Evolutionary conservation across 1,140 invertebrate species (phyloP), one percentile per base, ranked within the genome.

Genomic region (Heliconius melpomene): DNA sequence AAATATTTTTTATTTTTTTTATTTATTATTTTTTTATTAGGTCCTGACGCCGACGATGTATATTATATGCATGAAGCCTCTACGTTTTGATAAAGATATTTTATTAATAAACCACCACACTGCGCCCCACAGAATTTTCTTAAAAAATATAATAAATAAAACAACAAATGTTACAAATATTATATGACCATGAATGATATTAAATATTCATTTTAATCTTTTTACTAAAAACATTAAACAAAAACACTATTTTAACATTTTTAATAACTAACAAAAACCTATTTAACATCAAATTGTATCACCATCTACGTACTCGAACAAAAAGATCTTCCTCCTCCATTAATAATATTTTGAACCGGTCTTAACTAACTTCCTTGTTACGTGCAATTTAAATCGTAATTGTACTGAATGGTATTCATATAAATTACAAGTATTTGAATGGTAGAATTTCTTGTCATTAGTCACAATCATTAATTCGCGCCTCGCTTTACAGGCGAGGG

Each of bases 351-450:
- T n/a, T 72, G 52, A 78, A 75, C 78, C 40, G 23, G 74, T 75
- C 60, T 36, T 8, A 52, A 38, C 36, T 74, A n/a, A 75, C 78
- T 79, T 79, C 78, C 78, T 70, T 77, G 75, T 77, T 70, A 77
- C 32, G 26, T 66, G 57, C 7, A 75, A 75, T 75, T 75, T 75
- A 60, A 75, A 40, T 38, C 7, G 60, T 71, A 77, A 70, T 77
- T 71, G 23, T 26, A 71, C 60, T 29, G 29, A 77, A 60, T 66
- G 23, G 13, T 79, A 79, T 79, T 79, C 40, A 79, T 79, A 74
- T 60, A 74, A 79, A 70, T 79, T 29, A 38, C 52, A 79, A 29
- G 75, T 23, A 50, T 75, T 74, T 52, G 38, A 70, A 79, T 79
- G 26, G 38, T 74, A 50, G 54, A 52, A 38, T 20, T 79, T 16